Evolutionary conservation across 2,797 vertebrate species (phyloP), one percentile per base, ranked within the genome.

Genomic region (Coregonus sp.): DNA sequence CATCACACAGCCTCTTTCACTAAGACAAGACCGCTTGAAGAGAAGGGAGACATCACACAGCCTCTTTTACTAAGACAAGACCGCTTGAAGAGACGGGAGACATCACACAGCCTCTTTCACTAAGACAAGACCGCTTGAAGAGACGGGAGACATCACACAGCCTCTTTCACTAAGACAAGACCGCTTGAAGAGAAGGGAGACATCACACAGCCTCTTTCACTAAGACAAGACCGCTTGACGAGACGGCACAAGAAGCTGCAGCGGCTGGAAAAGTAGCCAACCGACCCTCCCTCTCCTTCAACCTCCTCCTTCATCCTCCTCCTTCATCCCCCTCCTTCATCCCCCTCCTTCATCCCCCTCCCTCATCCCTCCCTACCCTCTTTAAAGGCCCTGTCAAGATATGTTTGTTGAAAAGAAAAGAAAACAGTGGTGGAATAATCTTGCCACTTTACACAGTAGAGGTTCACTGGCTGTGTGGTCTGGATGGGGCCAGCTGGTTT

Each of bases 31-130:
- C 50, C 14, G 1, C 7, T 14, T 72, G 70, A 72, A 52, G 18
- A 29, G 37, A 70, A 0, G 25, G 25, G 1, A 25, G 37, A 37
- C 37, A 37, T 40, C 69, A 86, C 80, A 86, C 70, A 76, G 4
- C 2, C 67, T 1, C 91, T 91, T 94, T 93, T 90, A 92, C 91
- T 88, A 77, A 33, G 33, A 71, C 52, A 37, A 68, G 56, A 4
- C 65, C 63, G 70, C 15, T 4, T 77, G 75, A 85, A 86, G 86
- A 91, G 85, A 86, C 25, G 25, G 25, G 25, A 25, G 37, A 37
- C 37, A 37, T 40, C 69, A 86, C 80, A 86, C 70, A 76, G 4
- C 2, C 67, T 1, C 91, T 91, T 94, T 93, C 91, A 92, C 91
- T 88, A 77, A 33, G 33, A 71, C 52, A 37, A 68, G 56, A 4